These are phyloP conservation scores for Megaceryle maxima DNA, from an alignment of 2,113 vertebrate species.

Conservation along the genomic window DNA sequence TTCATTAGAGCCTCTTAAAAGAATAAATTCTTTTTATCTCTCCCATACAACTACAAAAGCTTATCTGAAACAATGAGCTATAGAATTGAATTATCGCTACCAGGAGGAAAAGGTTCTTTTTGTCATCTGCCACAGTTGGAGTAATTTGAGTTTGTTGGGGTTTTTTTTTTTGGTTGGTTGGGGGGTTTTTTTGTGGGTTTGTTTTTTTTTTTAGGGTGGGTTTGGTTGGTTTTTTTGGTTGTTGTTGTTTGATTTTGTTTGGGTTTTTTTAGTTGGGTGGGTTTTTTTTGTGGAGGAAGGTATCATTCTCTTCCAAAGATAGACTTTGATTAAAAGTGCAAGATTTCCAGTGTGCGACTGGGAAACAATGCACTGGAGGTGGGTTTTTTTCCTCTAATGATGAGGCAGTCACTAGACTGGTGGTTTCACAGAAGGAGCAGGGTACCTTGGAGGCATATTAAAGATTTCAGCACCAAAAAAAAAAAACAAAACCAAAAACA, in stretches of 20 bases:
- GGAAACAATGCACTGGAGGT: background rate
- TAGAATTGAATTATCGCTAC: slow-evolving; percentile 17
- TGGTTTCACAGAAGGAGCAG: background rate
- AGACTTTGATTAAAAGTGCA: background rate
- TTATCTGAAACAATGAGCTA: slow-evolving; percentile 25
- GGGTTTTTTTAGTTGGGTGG: background rate
- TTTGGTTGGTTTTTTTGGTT: background rate
- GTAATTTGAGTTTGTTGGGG: background rate
- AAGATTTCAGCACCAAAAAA: background rate
- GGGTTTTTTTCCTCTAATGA: background rate
- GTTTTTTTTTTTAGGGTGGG: too few species aligned
- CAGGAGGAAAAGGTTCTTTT: background rate
- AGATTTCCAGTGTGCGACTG: background rate
- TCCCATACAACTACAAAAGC: background rate
- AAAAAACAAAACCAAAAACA: background rate
- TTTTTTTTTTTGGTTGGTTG: background rate
- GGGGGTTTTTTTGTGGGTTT: background rate
- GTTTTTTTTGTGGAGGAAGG: background rate
- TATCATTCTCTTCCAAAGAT: background rate
- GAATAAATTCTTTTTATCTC: background rate
- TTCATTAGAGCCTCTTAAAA: background rate
- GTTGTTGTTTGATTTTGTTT: background rate
- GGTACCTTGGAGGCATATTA: background rate
- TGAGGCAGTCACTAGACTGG: background rate
- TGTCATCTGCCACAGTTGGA: background rate